Conservation (phyloP, 2,797 vertebrate species). For the Tinamus major region DNA sequence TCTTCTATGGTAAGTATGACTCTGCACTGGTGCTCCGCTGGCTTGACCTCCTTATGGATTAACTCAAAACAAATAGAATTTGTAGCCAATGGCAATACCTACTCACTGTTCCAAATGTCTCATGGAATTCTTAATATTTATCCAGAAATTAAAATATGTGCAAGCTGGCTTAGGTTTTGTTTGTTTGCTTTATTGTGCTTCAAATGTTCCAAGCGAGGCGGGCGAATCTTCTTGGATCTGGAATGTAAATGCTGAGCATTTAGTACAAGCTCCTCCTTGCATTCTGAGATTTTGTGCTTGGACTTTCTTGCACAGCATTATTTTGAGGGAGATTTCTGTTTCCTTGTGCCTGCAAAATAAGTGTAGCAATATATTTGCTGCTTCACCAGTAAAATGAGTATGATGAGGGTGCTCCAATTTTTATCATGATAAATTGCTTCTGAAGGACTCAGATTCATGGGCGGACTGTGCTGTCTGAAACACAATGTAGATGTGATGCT, state of each 20-base stretch:
- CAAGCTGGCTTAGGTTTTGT: constrained; percentile 17
- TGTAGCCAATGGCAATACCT: constrained; percentile 47
- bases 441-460: background rate
- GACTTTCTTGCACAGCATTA: background rate
- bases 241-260: background rate
- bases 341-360: background rate
- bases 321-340: background rate
- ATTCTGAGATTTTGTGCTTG: background rate
- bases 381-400: background rate
- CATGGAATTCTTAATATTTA: constrained; percentile 15
- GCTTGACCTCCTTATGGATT: constrained; percentile 3
- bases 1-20: background rate
- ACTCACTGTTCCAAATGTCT: constrained; percentile 22
- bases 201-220: background rate
- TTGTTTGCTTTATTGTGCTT: constrained; percentile 44
- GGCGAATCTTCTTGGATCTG: background rate
- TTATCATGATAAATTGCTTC: background rate
- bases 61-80: constrained; percentile 17
- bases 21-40: background rate
- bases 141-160: constrained; percentile 2
- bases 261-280: background rate
- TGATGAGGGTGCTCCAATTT: background rate
- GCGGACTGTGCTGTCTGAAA: background rate
- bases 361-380: background rate
- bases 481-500: background rate